Percentiles rank a stretch among this genome's conserved stretches.
These are phyloP conservation scores for Cecropterus lyciades DNA, from an alignment of 1,140 invertebrate species.

Conservation along the genomic window DNA sequence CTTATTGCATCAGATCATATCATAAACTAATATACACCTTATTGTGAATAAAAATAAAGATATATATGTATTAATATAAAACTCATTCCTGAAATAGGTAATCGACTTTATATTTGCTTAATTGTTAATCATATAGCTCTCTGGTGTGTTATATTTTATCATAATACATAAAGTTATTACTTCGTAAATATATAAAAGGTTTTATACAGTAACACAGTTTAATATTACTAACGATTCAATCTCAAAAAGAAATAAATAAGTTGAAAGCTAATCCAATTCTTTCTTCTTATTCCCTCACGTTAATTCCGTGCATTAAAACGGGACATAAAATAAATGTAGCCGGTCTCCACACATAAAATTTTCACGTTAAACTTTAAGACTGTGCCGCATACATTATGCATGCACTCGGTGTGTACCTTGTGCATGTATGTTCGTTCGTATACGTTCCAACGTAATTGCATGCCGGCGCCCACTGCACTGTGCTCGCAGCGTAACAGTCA, in stretches of 20 bases:
- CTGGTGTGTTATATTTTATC: too few species aligned
- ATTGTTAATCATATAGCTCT: too few species aligned
- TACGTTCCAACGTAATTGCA: slow-evolving; percentile 29
- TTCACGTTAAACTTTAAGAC: slow-evolving; percentile 34
- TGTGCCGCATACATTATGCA: slow-evolving; percentile 30
- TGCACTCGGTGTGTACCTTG: slow-evolving; percentile 23
- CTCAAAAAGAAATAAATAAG: neutral
- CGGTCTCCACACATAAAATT: slow-evolving; percentile 32
- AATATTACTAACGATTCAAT: too few species aligned
- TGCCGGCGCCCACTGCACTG: slow-evolving; percentile 8
- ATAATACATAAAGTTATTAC: too few species aligned
- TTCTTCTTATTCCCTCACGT: slow-evolving; percentile 10
- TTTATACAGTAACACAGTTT: too few species aligned
- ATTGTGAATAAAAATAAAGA: too few species aligned
- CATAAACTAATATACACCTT: too few species aligned
- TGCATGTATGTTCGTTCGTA: slow-evolving; percentile 29
- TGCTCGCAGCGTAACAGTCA: slow-evolving; percentile 15
- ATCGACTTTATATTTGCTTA: too few species aligned
- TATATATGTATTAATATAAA: too few species aligned
- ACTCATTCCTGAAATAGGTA: too few species aligned
- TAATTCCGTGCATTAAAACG: slow-evolving; percentile 29
- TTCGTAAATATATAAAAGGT: too few species aligned
- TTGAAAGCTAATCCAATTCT: slow-evolving; percentile 8
- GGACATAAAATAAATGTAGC: slow-evolving; percentile 29
- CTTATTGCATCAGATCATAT: too few species aligned